Conservation (phyloP, 2,888 invertebrate genomes). For the Monochamus alternatus region DNA sequence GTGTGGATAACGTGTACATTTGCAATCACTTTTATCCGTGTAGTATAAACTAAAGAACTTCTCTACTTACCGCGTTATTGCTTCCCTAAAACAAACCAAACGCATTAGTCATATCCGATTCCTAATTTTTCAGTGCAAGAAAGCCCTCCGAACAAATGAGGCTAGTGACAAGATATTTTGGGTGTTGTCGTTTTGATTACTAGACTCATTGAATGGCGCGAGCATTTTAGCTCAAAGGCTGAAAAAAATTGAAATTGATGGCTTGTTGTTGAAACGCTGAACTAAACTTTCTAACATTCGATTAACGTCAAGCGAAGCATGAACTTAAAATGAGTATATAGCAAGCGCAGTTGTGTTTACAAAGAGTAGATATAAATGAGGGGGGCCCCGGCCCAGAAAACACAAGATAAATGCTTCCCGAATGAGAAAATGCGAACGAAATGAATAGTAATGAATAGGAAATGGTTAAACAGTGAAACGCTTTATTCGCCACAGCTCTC, state of each 20-base stretch:
- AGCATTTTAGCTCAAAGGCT: conserved; percentile 45
- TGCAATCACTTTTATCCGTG: too few species aligned
- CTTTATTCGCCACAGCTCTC: conserved; percentile 66
- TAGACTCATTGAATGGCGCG: conserved; percentile 43
- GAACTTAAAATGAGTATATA: conserved; percentile 56
- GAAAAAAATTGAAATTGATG: conserved; percentile 54
- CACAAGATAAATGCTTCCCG: conserved; percentile 67
- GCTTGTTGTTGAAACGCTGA: conserved; percentile 54
- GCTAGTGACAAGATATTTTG: conserved; percentile 45
- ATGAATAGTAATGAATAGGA: conserved; percentile 70
- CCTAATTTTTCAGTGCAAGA: too few species aligned
- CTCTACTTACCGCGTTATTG: too few species aligned
- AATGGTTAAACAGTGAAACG: conserved; percentile 69
- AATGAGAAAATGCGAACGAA: conserved; percentile 69
- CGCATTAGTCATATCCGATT: too few species aligned
- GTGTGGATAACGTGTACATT: too few species aligned
- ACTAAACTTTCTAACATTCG: conserved; percentile 57
- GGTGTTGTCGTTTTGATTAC: conserved; percentile 44
- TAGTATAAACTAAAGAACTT: too few species aligned
- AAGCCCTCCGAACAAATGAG: conserved; percentile 22
- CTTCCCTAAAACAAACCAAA: too few species aligned
- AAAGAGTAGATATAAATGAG: conserved; percentile 65
- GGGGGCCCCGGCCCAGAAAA: conserved; percentile 60
- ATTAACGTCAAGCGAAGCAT: conserved; percentile 59
- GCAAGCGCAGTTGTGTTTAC: conserved; percentile 60